Percentiles rank a stretch among this genome's conserved stretches.
These are phyloP conservation scores for Nephrocerus scutellatus DNA, from an alignment of 2,888 invertebrate genomes.

Conservation along the genomic window DNA sequence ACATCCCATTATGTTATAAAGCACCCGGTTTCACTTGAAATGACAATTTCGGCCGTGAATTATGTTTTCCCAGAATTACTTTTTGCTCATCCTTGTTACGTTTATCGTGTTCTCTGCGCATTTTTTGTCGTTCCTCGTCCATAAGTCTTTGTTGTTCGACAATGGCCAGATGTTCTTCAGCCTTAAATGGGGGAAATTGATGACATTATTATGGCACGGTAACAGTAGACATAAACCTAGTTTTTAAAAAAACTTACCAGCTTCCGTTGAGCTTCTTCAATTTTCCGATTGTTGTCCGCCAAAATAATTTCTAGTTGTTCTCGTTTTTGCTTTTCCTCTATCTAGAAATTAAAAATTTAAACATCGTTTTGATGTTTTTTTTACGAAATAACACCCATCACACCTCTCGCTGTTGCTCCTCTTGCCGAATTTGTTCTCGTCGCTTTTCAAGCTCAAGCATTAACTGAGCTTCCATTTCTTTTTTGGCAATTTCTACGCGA, in stretches of 20 bases:
- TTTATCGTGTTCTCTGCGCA: conserved; percentile 89
- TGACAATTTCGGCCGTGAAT: conserved; percentile 90
- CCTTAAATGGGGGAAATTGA: conserved; percentile 53
- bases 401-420: conserved; percentile 94
- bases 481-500: conserved; percentile 90
- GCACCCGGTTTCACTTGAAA: conserved; percentile 77
- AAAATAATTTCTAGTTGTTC: conserved; percentile 93
- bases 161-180: conserved; percentile 92
- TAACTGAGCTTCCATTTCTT: conserved; percentile 94
- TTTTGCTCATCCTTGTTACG: conserved; percentile 92
- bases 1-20: conserved; percentile 57
- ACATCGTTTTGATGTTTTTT: too few species aligned
- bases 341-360: too few species aligned
- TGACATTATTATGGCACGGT: neutral
- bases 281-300: conserved; percentile 96
- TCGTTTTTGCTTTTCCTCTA: conserved; percentile 92
- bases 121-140: conserved; percentile 88
- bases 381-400: too few species aligned
- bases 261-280: conserved; percentile 94
- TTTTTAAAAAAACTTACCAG: too few species aligned
- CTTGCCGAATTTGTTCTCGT: conserved; percentile 79
- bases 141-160: conserved; percentile 94
- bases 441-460: conserved; percentile 90
- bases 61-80: conserved; percentile 94
- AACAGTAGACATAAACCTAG: conserved; percentile 21